Conservation (phyloP, 37 sponge, comb jelly and placozoan species). For the Oopsacas minuta region DNA sequence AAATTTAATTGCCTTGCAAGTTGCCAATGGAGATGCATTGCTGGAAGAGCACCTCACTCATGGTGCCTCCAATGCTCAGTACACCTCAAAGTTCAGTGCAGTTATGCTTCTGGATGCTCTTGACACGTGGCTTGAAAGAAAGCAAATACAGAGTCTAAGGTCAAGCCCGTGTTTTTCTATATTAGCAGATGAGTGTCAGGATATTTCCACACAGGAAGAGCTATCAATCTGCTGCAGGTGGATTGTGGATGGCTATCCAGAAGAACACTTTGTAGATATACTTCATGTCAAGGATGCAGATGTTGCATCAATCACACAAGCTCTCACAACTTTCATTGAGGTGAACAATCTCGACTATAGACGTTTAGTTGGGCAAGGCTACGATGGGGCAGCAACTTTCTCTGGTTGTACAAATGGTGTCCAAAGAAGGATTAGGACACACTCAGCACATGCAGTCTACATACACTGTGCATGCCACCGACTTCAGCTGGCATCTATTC, state of each 20-base stretch:
- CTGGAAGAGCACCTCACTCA: too few species aligned
- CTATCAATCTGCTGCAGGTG: conserved; percentile 31
- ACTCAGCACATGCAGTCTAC: conserved; percentile 29
- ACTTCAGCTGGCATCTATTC: conserved; percentile 34
- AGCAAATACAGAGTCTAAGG: too few species aligned
- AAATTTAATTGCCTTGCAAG: too few species aligned
- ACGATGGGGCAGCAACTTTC: conserved; percentile 36
- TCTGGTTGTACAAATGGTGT: conserved; percentile 31
- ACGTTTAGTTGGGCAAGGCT: conserved; percentile 29
- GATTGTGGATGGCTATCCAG: conserved; percentile 31
- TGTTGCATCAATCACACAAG: conserved; percentile 22
- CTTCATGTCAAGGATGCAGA: too few species aligned
- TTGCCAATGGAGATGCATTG: too few species aligned
- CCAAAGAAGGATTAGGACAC: conserved; percentile 24
- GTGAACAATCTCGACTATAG: conserved; percentile 23
- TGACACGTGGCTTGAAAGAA: too few species aligned
- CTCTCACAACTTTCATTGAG: conserved; percentile 17
- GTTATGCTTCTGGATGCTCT: too few species aligned
- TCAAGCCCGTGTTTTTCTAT: conserved; percentile 15
- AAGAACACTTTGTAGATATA: conserved; percentile 20
- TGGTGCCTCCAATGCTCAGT: too few species aligned
- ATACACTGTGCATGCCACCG: conserved; percentile 28
- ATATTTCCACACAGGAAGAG: conserved; percentile 28
- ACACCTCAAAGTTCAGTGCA: too few species aligned
- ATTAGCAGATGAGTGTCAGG: conserved; percentile 28